Conservation (phyloP, 2,888 invertebrate species). For the Pyrrhia umbra region DNA sequence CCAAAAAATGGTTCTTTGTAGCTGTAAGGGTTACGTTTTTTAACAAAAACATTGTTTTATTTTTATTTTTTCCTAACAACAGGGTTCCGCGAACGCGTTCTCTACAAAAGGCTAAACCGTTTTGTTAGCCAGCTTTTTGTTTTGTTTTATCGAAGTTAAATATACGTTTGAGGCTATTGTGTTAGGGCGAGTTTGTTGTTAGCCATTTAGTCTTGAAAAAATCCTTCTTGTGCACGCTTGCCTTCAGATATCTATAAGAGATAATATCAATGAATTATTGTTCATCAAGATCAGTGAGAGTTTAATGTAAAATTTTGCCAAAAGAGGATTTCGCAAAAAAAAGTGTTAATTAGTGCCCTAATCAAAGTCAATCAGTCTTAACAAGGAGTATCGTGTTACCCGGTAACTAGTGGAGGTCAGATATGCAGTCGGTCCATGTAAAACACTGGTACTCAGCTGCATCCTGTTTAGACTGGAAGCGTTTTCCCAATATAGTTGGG, state of each 20-base stretch:
- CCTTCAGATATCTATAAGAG: conserved; percentile 64
- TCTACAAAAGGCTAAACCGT: conserved; percentile 82
- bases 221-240: conserved; percentile 84
- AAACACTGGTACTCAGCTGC: too few species aligned
- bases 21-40: conserved; percentile 85
- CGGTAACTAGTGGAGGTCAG: too few species aligned
- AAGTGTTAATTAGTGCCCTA: conserved; percentile 43
- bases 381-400: too few species aligned
- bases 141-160: conserved; percentile 87
- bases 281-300: conserved; percentile 36
- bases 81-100: conserved; percentile 87
- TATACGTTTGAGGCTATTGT: conserved; percentile 88
- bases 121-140: conserved; percentile 84
- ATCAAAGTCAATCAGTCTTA: too few species aligned
- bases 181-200: conserved; percentile 79
- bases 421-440: too few species aligned
- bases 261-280: conserved; percentile 34
- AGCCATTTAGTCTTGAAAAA: conserved; percentile 88
- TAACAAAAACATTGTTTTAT: conserved; percentile 75
- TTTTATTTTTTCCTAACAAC: conserved; percentile 68
- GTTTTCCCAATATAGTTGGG: too few species aligned
- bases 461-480: too few species aligned
- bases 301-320: conserved; percentile 22
- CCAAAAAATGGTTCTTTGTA: conserved; percentile 78
- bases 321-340: conserved; percentile 24